Conservation (phyloP, 2,888 invertebrate species). For the Thalpophila matura region DNA sequence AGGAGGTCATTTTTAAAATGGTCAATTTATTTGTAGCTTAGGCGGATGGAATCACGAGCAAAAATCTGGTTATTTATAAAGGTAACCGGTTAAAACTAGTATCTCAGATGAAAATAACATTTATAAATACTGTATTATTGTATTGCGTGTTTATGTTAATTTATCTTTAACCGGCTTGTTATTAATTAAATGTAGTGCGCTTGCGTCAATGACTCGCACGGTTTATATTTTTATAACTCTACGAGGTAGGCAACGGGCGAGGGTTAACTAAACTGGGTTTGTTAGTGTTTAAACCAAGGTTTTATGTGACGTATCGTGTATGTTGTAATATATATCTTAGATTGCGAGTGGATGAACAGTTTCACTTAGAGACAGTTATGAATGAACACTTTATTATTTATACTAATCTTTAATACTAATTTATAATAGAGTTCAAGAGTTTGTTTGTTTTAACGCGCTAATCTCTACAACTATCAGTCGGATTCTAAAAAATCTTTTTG, state of each 20-base stretch:
- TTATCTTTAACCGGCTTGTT: constrained; percentile 36
- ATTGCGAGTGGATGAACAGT: background rate
- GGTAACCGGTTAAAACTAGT: constrained; percentile 36
- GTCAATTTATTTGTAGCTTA: too few relatives aligned
- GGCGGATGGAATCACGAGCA: too few relatives aligned
- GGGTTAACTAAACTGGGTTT: constrained; percentile 44
- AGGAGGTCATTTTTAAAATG: too few relatives aligned
- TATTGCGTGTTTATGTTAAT: constrained; percentile 46
- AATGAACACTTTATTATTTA: too few relatives aligned
- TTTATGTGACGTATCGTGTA: background rate
- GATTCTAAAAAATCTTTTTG: too few relatives aligned
- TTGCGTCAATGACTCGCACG: constrained; percentile 39
- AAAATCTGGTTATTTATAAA: too few relatives aligned
- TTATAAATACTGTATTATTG: constrained; percentile 39
- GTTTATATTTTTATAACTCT: constrained; percentile 34
- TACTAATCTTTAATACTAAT: too few relatives aligned
- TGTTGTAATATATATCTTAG: background rate
- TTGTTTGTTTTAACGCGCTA: too few relatives aligned
- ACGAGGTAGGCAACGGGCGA: constrained; percentile 2
- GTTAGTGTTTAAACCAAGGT: constrained; percentile 28
- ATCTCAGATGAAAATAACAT: constrained; percentile 37
- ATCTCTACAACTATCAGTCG: too few relatives aligned
- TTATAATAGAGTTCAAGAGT: too few relatives aligned
- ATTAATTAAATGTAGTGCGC: constrained; percentile 32
- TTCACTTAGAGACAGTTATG: background rate